Conservation (phyloP, 2,888 invertebrate genomes). For the Nysson spinosus region DNA sequence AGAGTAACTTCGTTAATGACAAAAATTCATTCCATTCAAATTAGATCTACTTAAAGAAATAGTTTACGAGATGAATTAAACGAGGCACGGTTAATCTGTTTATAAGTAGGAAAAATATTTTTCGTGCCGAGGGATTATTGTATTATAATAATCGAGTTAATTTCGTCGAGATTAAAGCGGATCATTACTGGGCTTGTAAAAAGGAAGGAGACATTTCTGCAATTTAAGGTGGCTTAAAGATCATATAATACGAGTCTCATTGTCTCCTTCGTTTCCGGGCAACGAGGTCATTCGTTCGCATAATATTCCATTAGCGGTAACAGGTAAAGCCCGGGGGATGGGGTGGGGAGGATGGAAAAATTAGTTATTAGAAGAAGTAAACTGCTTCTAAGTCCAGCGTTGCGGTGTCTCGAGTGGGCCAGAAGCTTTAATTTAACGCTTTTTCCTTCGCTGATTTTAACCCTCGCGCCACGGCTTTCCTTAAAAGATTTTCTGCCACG, state of each 20-base stretch:
- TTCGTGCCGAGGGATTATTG: no score
- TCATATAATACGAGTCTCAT: not conserved
- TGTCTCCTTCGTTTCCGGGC: not conserved
- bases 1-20: no score
- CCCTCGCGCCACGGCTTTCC: constrained; percentile 48
- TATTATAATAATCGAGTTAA: no score
- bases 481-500: constrained; percentile 56
- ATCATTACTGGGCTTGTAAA: no score
- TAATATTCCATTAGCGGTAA: constrained; percentile 16
- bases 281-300: not conserved
- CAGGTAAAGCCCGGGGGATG: not conserved
- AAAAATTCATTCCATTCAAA: no score
- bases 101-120: no score
- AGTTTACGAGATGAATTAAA: no score
- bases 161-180: no score
- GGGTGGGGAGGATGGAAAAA: not conserved
- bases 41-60: no score
- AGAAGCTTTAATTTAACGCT: constrained; percentile 51
- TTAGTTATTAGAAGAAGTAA: constrained; percentile 46
- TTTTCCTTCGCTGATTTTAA: constrained; percentile 51
- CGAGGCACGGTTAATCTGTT: no score
- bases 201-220: no score
- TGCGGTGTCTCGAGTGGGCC: constrained; percentile 30
- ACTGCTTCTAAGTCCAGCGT: constrained; percentile 36
- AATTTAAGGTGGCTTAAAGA: no score